Percentiles rank a stretch among this genome's conserved stretches.
Evolutionary conservation across 2,797 vertebrate genomes (phyloP).

Genomic region (Apogon talboti): DNA sequence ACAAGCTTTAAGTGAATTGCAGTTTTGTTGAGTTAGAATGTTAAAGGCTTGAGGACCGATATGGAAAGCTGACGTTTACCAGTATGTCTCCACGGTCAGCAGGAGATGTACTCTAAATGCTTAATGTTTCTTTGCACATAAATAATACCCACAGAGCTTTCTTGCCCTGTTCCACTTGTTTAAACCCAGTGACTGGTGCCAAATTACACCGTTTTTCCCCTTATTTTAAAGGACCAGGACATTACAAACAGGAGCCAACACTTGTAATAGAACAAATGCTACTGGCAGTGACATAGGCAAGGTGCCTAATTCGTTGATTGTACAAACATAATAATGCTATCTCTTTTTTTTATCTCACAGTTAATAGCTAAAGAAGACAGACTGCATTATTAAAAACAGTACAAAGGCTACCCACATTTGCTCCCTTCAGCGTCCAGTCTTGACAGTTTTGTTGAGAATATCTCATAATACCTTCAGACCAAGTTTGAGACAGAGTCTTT

Average conservation of each 20-base stretch:
- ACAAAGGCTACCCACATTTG: slow-evolving; percentile 42
- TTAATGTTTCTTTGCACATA: slow-evolving; percentile 80
- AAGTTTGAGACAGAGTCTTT: slow-evolving; percentile 51
- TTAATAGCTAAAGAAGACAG: slow-evolving; percentile 32
- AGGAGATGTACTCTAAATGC: slow-evolving; percentile 70
- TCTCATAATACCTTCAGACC: slow-evolving; percentile 50
- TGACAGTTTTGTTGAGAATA: slow-evolving; percentile 51
- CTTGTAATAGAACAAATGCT: slow-evolving; percentile 35
- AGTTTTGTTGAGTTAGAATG: slow-evolving; percentile 63
- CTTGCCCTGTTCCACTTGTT: slow-evolving; percentile 32
- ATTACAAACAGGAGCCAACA: slow-evolving; percentile 15
- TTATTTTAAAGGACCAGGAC: slow-evolving; percentile 15
- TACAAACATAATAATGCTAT: slow-evolving; percentile 53
- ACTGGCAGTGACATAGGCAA: slow-evolving; percentile 36
- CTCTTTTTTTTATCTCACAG: slow-evolving; percentile 33
- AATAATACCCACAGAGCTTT: slow-evolving; percentile 46
- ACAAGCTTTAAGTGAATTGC: slow-evolving; percentile 49
- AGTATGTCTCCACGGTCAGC: slow-evolving; percentile 65
- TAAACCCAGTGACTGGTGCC: slow-evolving; percentile 33
- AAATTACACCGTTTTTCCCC: slow-evolving; percentile 34
- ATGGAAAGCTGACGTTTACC: slow-evolving; percentile 58
- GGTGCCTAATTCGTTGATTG: slow-evolving; percentile 66
- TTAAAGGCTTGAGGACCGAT: slow-evolving; percentile 54
- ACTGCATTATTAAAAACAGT: slow-evolving; percentile 44
- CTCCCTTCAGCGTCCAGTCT: slow-evolving; percentile 40